phyloP scores from a whole-genome alignment of 2,888 invertebrate species.

The Margaritifera margaritifera region DNA sequence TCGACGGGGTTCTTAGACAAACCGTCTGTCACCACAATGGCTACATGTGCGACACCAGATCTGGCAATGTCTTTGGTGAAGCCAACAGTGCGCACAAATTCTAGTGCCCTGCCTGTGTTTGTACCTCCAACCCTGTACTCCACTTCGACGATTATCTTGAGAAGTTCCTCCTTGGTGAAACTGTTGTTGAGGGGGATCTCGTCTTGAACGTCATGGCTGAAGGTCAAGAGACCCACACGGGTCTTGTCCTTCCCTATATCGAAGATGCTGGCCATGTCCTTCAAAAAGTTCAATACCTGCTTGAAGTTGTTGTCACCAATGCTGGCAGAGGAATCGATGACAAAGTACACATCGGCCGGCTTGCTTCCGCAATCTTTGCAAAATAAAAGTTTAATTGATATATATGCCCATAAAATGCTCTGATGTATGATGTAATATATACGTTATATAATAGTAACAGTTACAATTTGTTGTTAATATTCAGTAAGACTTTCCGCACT shows the following conservation, averaged over 20 bases:
- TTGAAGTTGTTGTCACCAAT: slow-evolving; percentile 57
- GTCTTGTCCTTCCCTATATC: slow-evolving; percentile 45
- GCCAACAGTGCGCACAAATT: slow-evolving; percentile 39
- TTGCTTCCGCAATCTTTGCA: slow-evolving; percentile 50
- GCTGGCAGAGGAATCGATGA: slow-evolving; percentile 55
- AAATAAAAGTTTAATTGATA: neutral
- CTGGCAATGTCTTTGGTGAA: slow-evolving; percentile 35
- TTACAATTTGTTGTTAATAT: no score
- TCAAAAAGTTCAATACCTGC: slow-evolving; percentile 49
- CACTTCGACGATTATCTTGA: slow-evolving; percentile 28
- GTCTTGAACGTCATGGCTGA: slow-evolving; percentile 38
- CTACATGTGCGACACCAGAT: slow-evolving; percentile 50
- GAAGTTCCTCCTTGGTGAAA: slow-evolving; percentile 27
- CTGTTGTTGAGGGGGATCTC: slow-evolving; percentile 37
- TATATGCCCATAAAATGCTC: neutral
- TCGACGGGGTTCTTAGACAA: slow-evolving; percentile 47
- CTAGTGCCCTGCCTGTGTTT: slow-evolving; percentile 48
- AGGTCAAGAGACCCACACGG: slow-evolving; percentile 49
- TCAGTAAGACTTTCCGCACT: no score
- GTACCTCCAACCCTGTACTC: slow-evolving; percentile 45
- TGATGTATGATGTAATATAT: no score
- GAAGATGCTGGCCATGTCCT: slow-evolving; percentile 43
- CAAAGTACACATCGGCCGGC: slow-evolving; percentile 51
- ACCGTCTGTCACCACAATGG: slow-evolving; percentile 64
- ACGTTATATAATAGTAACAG: no score